phyloP scores from a whole-genome alignment of 2,888 invertebrate species.

The Agapetus fuscipes region DNA sequence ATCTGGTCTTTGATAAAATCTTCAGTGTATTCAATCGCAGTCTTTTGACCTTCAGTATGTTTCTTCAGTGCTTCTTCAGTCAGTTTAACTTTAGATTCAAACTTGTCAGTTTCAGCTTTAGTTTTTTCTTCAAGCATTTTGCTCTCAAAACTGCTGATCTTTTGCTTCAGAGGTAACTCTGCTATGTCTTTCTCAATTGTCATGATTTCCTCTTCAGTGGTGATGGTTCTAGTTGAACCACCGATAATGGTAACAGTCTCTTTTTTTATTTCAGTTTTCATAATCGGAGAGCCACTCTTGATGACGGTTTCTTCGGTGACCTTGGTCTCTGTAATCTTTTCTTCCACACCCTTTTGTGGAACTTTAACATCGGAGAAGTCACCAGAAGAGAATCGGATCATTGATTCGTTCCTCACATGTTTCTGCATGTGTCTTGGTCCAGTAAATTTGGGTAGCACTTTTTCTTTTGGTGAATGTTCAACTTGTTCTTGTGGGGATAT shows the following conservation, averaged over 20 bases:
- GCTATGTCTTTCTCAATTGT: constrained; percentile 40
- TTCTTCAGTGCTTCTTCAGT: constrained; percentile 45
- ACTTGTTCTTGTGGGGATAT: constrained; percentile 4
- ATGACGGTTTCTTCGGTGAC: constrained; percentile 34
- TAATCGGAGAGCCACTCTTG: constrained; percentile 39
- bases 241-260: constrained; percentile 23
- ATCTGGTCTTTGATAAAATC: constrained; percentile 42
- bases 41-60: constrained; percentile 42
- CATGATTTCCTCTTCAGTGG: constrained; percentile 34
- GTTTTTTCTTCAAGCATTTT: constrained; percentile 35
- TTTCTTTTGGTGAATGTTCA: constrained; percentile 15
- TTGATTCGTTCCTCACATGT: constrained; percentile 45
- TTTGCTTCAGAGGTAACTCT: constrained; percentile 38
- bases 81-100: constrained; percentile 33
- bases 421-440: constrained; percentile 44
- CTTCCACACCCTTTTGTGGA: constrained; percentile 40
- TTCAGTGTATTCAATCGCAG: constrained; percentile 41
- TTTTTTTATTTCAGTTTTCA: constrained; percentile 46
- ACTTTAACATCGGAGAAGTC: constrained; percentile 45
- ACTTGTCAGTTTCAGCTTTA: constrained; percentile 34
- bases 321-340: constrained; percentile 36
- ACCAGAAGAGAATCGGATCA: constrained; percentile 42
- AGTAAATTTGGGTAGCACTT: constrained; percentile 25
- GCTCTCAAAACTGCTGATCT: constrained; percentile 41
- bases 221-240: constrained; percentile 28